Conservation (phyloP, 2,797 vertebrate genomes). For the Brachyrhaphis roseni region DNA sequence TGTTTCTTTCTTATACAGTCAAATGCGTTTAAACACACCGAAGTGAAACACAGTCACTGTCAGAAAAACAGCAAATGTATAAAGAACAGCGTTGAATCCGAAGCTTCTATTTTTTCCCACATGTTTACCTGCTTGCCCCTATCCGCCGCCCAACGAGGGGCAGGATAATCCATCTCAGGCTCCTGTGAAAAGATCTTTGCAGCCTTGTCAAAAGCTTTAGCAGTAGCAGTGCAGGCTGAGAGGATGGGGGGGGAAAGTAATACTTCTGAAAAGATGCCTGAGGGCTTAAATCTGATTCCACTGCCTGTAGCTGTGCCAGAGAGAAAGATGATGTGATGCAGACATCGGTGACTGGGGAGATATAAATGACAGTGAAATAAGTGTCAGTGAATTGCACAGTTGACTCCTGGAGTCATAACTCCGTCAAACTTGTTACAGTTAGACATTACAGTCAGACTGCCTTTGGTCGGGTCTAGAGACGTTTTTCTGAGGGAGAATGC, state of each 20-base stretch:
- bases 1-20: background rate
- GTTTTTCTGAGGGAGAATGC: background rate
- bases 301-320: conserved; percentile 18
- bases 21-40: background rate
- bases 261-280: conserved; percentile 31
- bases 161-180: conserved; percentile 9
- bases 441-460: background rate
- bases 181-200: conserved; percentile 17
- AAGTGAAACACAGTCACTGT: background rate
- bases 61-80: background rate
- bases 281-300: conserved; percentile 40
- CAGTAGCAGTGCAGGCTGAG: conserved; percentile 17
- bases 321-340: conserved; percentile 42
- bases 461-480: background rate
- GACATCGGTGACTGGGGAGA: conserved; percentile 32
- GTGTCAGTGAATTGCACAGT: conserved; percentile 47
- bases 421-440: conserved; percentile 11
- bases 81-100: background rate
- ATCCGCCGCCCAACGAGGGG: background rate
- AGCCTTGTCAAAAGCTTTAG: conserved; percentile 25
- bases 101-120: background rate
- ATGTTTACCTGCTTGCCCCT: conserved; percentile 8
- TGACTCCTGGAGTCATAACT: conserved; percentile 33
- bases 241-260: conserved; percentile 8
- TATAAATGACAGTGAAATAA: conserved; percentile 39